Percentiles rank a stretch among this genome's conserved stretches.
These are phyloP conservation scores for Drosophila azteca DNA, from an alignment of 1,140 invertebrate genomes.

Conservation along the genomic window DNA sequence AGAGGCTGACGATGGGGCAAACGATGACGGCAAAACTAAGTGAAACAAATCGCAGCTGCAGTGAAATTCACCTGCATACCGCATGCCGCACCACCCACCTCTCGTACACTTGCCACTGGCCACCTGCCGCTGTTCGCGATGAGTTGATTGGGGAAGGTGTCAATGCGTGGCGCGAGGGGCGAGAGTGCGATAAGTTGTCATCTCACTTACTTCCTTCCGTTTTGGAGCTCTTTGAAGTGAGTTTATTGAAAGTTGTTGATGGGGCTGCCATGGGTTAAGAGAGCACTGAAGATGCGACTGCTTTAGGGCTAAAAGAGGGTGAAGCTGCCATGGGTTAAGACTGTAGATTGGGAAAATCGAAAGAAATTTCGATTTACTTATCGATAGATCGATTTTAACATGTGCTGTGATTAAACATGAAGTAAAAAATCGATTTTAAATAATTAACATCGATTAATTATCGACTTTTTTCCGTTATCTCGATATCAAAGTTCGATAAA, in stretches of 20 bases:
- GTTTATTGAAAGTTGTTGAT: too few species aligned
- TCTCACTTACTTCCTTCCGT: slow-evolving; percentile 31
- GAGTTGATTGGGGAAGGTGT: slow-evolving; percentile 64
- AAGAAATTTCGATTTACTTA: too few species aligned
- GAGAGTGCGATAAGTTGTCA: slow-evolving; percentile 24
- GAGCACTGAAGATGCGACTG: too few species aligned
- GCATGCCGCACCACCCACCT: not conserved
- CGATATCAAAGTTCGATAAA: too few species aligned
- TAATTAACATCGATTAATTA: too few species aligned
- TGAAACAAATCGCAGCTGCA: slow-evolving; percentile 72
- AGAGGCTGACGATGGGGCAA: not conserved
- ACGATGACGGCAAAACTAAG: slow-evolving; percentile 47
- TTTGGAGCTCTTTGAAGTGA: not conserved
- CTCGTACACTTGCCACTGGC: not conserved
- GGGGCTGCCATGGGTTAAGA: too few species aligned
- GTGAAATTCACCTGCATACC: slow-evolving; percentile 36
- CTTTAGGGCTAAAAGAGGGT: too few species aligned
- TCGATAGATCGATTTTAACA: too few species aligned
- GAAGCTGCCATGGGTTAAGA: too few species aligned
- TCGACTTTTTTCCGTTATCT: too few species aligned
- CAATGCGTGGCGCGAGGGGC: slow-evolving; percentile 57
- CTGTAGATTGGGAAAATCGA: not conserved
- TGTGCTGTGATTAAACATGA: too few species aligned
- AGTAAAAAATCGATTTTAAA: too few species aligned
- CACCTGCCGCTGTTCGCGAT: slow-evolving; percentile 23